Conservation (phyloP, 2,113 vertebrate species). For the Tachysurus vachellii region DNA sequence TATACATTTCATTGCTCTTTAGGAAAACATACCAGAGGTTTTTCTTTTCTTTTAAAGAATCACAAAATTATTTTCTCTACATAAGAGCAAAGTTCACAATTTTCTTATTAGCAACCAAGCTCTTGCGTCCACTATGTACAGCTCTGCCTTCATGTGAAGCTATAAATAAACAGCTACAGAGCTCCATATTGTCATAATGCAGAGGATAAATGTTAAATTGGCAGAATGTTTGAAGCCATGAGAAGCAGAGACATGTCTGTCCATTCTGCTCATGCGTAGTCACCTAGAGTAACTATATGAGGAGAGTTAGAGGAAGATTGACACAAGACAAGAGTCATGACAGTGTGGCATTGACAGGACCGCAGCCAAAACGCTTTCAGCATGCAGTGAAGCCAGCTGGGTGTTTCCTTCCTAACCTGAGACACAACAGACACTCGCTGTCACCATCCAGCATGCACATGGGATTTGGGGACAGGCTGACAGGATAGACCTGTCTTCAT, state of each 20-base stretch:
- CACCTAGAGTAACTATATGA: conserved; percentile 48
- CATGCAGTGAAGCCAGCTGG: conserved; percentile 48
- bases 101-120: neutral
- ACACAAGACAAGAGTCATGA: conserved; percentile 49
- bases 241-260: conserved; percentile 61
- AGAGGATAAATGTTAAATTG: neutral
- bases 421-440: conserved; percentile 32
- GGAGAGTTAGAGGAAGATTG: conserved; percentile 61
- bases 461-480: conserved; percentile 13
- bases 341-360: conserved; percentile 37
- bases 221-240: conserved; percentile 43
- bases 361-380: conserved; percentile 30
- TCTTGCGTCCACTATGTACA: neutral
- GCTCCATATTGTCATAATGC: conserved; percentile 55
- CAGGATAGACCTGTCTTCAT: conserved; percentile 24
- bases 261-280: conserved; percentile 56
- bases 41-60: neutral
- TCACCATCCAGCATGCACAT: conserved; percentile 35
- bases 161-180: neutral
- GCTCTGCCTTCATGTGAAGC: neutral
- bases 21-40: neutral
- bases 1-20: neutral
- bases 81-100: neutral
- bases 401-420: conserved; percentile 31
- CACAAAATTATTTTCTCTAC: neutral